phyloP scores from a whole-genome alignment of 2,888 invertebrate genomes.

The Lithosia quadra region DNA sequence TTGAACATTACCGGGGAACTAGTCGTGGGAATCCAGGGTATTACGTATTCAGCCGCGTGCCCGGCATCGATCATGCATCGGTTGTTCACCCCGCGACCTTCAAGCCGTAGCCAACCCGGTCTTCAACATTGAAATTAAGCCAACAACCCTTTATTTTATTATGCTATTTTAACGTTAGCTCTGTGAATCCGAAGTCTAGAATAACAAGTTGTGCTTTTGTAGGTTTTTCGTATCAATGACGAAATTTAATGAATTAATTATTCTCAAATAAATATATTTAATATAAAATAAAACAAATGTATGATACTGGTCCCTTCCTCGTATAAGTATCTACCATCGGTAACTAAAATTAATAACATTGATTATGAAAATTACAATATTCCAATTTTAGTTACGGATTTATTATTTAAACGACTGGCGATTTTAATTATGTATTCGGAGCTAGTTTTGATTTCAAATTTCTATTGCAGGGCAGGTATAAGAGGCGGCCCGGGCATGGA shows the following conservation, averaged over 20 bases:
- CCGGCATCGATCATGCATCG: slow-evolving; percentile 69
- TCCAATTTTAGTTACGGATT: slow-evolving; percentile 18
- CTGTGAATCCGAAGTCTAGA: background rate
- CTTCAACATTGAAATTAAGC: slow-evolving; percentile 48
- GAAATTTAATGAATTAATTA: background rate
- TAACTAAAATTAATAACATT: background rate
- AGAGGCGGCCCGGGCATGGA: slow-evolving; percentile 94
- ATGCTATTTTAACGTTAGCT: slow-evolving; percentile 25
- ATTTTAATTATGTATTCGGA: background rate
- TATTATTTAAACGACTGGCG: background rate
- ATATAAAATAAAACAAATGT: background rate
- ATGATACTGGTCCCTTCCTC: background rate
- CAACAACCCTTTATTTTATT: slow-evolving; percentile 45
- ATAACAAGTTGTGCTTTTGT: background rate
- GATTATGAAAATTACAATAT: slow-evolving; percentile 19
- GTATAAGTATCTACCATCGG: background rate
- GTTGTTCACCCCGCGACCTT: slow-evolving; percentile 63
- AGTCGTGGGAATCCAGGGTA: slow-evolving; percentile 46
- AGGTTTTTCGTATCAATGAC: background rate
- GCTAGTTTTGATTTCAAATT: slow-evolving; percentile 16
- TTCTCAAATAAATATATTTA: background rate
- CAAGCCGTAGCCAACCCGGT: slow-evolving; percentile 26
- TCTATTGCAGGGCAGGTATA: slow-evolving; percentile 88
- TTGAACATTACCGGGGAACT: slow-evolving; percentile 32
- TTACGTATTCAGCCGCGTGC: slow-evolving; percentile 58